Evolutionary conservation across 1,140 invertebrate species (phyloP), one percentile per base, ranked within the genome.

Genomic region (Druon quercuslanigerum): DNA sequence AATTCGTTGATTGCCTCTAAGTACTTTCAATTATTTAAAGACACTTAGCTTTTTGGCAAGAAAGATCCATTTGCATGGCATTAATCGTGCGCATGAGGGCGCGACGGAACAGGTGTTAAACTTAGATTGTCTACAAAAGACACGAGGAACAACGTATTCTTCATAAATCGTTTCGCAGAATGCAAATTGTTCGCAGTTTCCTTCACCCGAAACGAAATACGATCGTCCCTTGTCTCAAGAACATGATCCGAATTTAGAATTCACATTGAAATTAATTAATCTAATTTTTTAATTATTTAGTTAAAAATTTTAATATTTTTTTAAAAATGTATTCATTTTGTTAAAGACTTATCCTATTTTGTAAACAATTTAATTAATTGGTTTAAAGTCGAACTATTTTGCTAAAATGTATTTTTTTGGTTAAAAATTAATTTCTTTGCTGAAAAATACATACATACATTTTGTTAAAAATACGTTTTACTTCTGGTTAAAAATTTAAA

Each of bases 71-170:
- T 82, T 78, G 81, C 79, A 84, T 77, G 79, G 74, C 80, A 82
- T 84, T 82, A 84, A 78, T 84, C 80, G 83, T 82, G 76, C 78
- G 81, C 80, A 84, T 84, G 80, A 81, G 80, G 77, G 80, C 79
- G 79, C 82, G 83, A 84, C 83, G 80, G 80, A 79, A 82, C 80
- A 82, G 82, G 83, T 80, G 83, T 82, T 80, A 79, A 84, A 80
- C 82, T 81, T 80, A 84, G 83, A 82, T 82, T 81, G 57, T 66
- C 60, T 81, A 76, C 76, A 70, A 82, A 79, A 84, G 83, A 82
- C 77, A 76, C 79, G 77, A 80, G 78, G 80, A 57, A 57, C 57
- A 66, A 14, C 33, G 60, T 66, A 66, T 66, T n/a, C 14, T 66
- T 66, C 60, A 66, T 66, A 66, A 66, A 66, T 66, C 25, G 60